Evolutionary conservation across 2,113 vertebrate species (phyloP).

Genomic region (Terrapene triunguis): DNA sequence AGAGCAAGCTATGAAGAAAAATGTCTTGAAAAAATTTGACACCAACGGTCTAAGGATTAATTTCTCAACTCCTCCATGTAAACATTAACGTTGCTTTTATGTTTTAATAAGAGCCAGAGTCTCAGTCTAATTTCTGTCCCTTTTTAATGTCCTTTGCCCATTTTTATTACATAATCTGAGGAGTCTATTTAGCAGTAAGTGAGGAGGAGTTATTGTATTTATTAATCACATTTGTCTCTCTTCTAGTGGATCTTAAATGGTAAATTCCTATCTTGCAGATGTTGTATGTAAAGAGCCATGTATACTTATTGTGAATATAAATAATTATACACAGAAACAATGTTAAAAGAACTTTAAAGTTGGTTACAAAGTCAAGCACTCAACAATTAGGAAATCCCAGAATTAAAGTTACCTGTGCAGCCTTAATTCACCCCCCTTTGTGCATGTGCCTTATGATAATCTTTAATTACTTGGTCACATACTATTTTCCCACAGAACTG

Average conservation of each 20-base stretch:
- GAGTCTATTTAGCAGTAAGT: neutral
- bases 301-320: neutral
- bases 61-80: neutral
- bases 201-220: neutral
- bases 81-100: neutral
- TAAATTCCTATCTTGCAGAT: neutral
- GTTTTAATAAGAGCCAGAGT: neutral
- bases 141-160: neutral
- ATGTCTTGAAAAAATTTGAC: no score
- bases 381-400: neutral
- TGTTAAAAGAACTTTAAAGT: neutral
- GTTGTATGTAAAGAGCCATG: neutral
- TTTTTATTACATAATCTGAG: neutral
- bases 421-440: neutral
- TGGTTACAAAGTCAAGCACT: neutral
- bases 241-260: neutral
- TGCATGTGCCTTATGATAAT: neutral
- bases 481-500: neutral
- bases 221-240: neutral
- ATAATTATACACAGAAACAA: neutral
- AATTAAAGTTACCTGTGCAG: neutral
- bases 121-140: neutral
- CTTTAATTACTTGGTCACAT: neutral
- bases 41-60: neutral
- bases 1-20: no score